Conservation (phyloP, 2,113 vertebrate genomes). For the Synodontis membranacea region DNA sequence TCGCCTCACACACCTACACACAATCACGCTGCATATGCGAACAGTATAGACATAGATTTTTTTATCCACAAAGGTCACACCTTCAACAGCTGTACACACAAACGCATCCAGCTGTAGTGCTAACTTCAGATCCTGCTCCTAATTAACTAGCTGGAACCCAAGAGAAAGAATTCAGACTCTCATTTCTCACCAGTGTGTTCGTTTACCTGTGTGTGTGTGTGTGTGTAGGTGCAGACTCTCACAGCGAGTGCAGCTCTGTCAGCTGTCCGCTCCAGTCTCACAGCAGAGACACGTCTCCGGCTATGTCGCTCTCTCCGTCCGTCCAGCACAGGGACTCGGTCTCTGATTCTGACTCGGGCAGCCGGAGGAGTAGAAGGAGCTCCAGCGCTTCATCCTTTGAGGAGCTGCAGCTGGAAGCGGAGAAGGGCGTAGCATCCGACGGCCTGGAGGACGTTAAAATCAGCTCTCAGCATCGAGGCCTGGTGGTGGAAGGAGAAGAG, state of each 20-base stretch:
- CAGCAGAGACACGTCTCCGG: conserved; percentile 76
- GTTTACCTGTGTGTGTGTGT: background rate
- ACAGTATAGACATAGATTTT: background rate
- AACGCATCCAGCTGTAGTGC: background rate
- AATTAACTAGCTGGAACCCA: background rate
- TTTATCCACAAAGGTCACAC: background rate
- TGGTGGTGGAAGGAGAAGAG: conserved; percentile 44
- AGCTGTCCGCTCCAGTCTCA: conserved; percentile 72
- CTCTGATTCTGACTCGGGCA: background rate
- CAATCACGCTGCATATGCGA: background rate
- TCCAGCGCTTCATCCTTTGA: conserved; percentile 84
- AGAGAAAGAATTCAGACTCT: background rate
- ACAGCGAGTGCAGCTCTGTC: conserved; percentile 71
- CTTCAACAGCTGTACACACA: background rate
- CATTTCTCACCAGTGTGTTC: background rate
- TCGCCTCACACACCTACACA: background rate
- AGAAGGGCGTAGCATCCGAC: conserved; percentile 34
- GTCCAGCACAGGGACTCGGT: conserved; percentile 66
- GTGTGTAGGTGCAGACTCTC: conserved; percentile 56
- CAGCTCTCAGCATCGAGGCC: conserved; percentile 23
- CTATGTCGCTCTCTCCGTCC: conserved; percentile 69
- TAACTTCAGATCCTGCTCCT: conserved; percentile 6
- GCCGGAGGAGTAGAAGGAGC: conserved; percentile 66
- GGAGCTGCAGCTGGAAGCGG: conserved; percentile 78
- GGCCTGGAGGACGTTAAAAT: conserved; percentile 13